Evolutionary conservation across 2,113 vertebrate species (phyloP), one percentile per base, ranked within the genome.

Genomic region (Podocnemis expansa): DNA sequence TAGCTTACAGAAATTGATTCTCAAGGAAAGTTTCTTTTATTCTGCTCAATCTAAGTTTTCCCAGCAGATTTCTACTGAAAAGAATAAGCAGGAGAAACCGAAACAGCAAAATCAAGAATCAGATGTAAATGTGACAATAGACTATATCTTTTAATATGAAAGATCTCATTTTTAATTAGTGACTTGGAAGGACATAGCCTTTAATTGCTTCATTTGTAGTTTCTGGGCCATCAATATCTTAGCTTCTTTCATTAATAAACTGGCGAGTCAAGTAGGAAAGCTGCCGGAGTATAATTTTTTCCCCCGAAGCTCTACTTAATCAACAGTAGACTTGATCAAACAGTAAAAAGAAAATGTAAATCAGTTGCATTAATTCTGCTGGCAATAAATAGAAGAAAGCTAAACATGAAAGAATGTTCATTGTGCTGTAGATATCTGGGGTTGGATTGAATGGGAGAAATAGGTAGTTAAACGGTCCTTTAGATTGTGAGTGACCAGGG

Each of bases 191-290:
- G 98, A 98, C 96, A 97, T 94, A 97, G 94, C 97, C 96, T 97
- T 94, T 98, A 98, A 98, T 97, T 98, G 98, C 97, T 98, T 96
- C 86, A 85, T 96, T 97, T 97, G 98, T 98, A 96, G 95, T 97
- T 97, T 98, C 97, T 96, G 96, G 97, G 94, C 98, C 97, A 98
- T 98, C 98, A 97, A 97, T 98, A 98, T 97, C 81, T 70, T 96
- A 96, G 94, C 96, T 97, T 97, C 97, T 98, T 98, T 98, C 97
- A 98, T 98, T 98, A 98, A 98, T 98, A 98, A 98, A 98, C 97
- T 97, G 97, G 98, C 97, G 97, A 98, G 97, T 98, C 95, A 95
- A 97, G 97, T 97, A 97, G 94, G 96, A 97, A 97, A 97, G 96
- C 97, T 88, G 96, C 92, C 85, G 91, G 95, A 97, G 96, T 94